Conservation (phyloP, 2,113 vertebrate species). For the Canis aureus region DNA sequence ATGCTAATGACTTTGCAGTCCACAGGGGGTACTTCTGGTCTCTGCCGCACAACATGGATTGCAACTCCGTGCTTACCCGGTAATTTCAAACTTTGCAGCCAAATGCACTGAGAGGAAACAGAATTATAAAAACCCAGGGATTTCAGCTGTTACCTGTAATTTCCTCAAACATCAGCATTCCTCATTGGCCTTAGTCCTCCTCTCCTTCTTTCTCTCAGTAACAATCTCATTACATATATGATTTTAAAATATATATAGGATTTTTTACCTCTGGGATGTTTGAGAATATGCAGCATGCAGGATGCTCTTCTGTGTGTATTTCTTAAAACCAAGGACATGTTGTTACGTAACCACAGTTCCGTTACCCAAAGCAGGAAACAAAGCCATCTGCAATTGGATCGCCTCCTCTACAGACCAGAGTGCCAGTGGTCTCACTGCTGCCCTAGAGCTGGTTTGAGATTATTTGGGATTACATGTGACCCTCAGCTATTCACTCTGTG, state of each 20-base stretch:
- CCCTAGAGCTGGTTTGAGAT: too few relatives aligned
- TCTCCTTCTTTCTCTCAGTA: background rate
- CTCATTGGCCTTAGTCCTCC: background rate
- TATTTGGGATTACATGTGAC: background rate
- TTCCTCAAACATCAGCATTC: background rate
- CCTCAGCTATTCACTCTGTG: background rate
- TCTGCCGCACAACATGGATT: background rate
- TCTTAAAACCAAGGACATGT: background rate
- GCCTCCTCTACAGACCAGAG: background rate
- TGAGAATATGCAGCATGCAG: background rate
- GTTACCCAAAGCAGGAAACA: background rate
- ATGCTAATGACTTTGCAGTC: background rate
- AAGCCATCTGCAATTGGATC: too few relatives aligned
- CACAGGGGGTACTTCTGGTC: background rate
- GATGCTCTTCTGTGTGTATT: too few relatives aligned
- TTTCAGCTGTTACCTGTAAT: background rate
- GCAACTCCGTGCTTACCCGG: background rate
- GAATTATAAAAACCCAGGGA: background rate
- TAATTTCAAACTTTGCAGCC: background rate
- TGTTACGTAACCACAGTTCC: background rate
- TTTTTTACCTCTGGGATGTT: background rate
- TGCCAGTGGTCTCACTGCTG: background rate
- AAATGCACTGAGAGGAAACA: background rate
- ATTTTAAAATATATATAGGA: background rate
- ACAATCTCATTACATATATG: background rate